Evolutionary conservation across 2,113 vertebrate species (phyloP).

Genomic region (Chloropsis cyanopogon): DNA sequence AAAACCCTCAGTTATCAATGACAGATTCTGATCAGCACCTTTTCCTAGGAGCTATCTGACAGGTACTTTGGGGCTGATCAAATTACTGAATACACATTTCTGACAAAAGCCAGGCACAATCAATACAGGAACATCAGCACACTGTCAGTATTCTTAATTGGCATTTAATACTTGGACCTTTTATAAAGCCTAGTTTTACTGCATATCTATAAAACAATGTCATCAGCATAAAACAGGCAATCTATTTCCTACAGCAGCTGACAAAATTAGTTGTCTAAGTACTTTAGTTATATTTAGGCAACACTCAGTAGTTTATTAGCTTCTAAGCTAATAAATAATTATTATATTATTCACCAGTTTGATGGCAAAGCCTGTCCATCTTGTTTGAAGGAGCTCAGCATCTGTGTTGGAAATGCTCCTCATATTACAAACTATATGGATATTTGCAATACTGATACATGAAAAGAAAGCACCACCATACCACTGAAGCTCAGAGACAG

Average conservation of each 20-base stretch:
- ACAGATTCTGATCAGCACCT: not conserved
- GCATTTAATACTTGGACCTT: not conserved
- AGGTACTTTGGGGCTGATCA: not conserved
- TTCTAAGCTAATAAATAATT: not conserved
- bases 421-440: not conserved
- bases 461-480: not conserved
- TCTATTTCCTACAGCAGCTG: not conserved
- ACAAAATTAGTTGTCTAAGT: not conserved
- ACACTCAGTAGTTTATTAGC: not conserved
- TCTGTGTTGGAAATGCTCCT: not conserved
- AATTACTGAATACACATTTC: not conserved
- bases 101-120: not conserved
- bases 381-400: not conserved
- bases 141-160: not conserved
- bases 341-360: not conserved
- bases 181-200: not conserved
- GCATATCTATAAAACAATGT: not conserved
- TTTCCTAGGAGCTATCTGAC: not conserved
- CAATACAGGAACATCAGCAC: not conserved
- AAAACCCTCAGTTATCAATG: not conserved
- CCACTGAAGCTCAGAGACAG: not conserved
- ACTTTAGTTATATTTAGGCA: not conserved
- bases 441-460: not conserved
- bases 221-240: not conserved
- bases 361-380: not conserved